A percentile compares a stretch with the other conserved stretches of the same genome.
Conservation (phyloP, 1,140 invertebrate genomes). For the Drosophila nigromelanica region DNA sequence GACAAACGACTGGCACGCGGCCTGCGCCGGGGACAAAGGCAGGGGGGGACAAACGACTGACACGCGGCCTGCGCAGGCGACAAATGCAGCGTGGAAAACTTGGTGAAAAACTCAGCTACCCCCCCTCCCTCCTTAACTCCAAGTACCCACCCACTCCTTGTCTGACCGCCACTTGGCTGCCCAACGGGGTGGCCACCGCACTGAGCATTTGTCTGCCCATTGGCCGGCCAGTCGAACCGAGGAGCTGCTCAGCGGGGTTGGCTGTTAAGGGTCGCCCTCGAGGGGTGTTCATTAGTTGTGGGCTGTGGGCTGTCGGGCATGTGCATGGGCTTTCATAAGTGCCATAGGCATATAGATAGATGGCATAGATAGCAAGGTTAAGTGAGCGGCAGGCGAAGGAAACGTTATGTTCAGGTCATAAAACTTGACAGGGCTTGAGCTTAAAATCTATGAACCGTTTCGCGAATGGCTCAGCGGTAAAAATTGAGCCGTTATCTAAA, state of each 20-base stretch:
- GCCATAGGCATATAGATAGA: slow-evolving; percentile 62
- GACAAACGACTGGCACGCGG: slow-evolving; percentile 80
- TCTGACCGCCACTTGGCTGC: slow-evolving; percentile 28
- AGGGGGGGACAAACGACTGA: slow-evolving; percentile 78
- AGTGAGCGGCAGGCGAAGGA: slow-evolving; percentile 13
- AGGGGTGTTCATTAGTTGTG: slow-evolving; percentile 39
- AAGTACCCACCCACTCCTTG: neutral
- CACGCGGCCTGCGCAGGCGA: slow-evolving; percentile 76
- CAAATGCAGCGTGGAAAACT: slow-evolving; percentile 60
- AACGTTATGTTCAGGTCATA: slow-evolving; percentile 10
- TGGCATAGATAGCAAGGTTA: slow-evolving; percentile 66
- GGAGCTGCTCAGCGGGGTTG: slow-evolving; percentile 14
- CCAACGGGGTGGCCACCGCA: slow-evolving; percentile 17
- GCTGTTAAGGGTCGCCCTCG: neutral
- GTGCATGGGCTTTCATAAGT: slow-evolving; percentile 30
- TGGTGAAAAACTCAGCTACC: neutral
- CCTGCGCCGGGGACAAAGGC: slow-evolving; percentile 77
- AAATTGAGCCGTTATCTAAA: no score
- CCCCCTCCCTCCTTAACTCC: neutral
- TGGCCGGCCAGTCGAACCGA: slow-evolving; percentile 24
- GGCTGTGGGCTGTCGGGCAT: neutral
- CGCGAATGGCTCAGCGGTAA: neutral
- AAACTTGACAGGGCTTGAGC: slow-evolving; percentile 2
- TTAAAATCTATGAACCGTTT: slow-evolving; percentile 1
- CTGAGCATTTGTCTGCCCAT: slow-evolving; percentile 65